Conservation (phyloP, 2,888 invertebrate species). For the Morpho achilles region DNA sequence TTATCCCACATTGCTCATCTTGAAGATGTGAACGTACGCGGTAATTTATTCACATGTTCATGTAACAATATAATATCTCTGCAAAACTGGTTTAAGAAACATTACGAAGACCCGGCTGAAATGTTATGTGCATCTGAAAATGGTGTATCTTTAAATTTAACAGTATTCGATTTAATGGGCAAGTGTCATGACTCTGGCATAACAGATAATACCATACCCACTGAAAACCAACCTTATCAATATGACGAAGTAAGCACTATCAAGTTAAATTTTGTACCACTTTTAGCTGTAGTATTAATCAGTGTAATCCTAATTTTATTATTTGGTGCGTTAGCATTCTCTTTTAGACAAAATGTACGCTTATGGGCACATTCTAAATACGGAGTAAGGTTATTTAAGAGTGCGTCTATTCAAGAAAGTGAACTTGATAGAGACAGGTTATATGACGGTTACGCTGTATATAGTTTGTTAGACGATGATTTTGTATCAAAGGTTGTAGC, state of each 20-base stretch:
- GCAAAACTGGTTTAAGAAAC: constrained; percentile 83
- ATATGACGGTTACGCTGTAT: constrained; percentile 93
- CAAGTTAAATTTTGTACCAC: constrained; percentile 83
- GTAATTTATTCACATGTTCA: constrained; percentile 89
- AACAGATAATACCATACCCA: constrained; percentile 76
- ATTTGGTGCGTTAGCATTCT: constrained; percentile 85
- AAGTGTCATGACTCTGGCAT: constrained; percentile 70
- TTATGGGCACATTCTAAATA: constrained; percentile 90
- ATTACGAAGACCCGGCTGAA: constrained; percentile 81
- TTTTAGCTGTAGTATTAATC: constrained; percentile 86
- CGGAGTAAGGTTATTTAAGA: constrained; percentile 87
- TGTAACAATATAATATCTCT: constrained; percentile 83
- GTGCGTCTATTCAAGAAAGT: constrained; percentile 76
- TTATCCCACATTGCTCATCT: constrained; percentile 79
- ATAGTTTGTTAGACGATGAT: constrained; percentile 89
- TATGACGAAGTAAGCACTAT: constrained; percentile 85
- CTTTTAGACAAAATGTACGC: constrained; percentile 88
- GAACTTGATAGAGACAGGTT: constrained; percentile 83
- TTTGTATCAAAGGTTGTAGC: constrained; percentile 84
- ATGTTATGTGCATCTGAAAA: constrained; percentile 82
- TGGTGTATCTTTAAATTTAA: constrained; percentile 57
- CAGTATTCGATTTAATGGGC: constrained; percentile 69
- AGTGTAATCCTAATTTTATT: constrained; percentile 85
- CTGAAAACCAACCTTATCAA: constrained; percentile 77
- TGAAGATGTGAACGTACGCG: constrained; percentile 83